Evolutionary conservation across 1,140 invertebrate genomes (phyloP), one percentile per base, ranked within the genome.

Genomic region (Danaus melanippus): DNA sequence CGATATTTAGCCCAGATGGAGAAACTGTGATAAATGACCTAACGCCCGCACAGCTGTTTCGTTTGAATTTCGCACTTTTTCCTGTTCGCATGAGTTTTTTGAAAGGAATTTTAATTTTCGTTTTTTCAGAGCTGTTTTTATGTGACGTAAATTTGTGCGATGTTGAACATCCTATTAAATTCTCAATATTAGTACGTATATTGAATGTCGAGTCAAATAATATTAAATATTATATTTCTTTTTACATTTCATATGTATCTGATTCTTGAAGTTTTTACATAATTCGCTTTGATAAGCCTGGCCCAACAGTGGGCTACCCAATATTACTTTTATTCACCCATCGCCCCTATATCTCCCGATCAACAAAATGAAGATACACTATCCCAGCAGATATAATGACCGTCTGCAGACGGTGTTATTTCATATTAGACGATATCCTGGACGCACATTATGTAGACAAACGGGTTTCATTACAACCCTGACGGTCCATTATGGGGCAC

Each of bases 381-480:
- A 55, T 53, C 58, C 17, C 32, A 43, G 60, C 56, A 46, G 58
- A 64, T 68, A 69, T 74, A 78, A 78, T 74, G 71, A 76, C 62
- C 66, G 60, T 62, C 61, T 62, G 58, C 64, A 62, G 60, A 58
- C 64, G 68, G 64, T 74, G 70, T 75, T 77, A 78, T 79, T 76
- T 77, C 76, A 79, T 79, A 81, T 79, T 76, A 76, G 66, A 72
- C 67, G 69, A 62, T 79, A 80, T 78, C 74, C 77, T 66, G 58
- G 51, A 64, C 69, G 64, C 59, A 77, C 74, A 77, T 79, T 77
- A 79, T 68, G 56, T 62, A 73, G 78, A 81, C 69, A 71, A 77
- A 79, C 74, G 72, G 68, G 53, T 66, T 72, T 79, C 76, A 80
- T 80, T 81, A 81, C 58, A 50, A 54, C 49, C 48, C 60, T 55